Base-by-base conservation (phyloP, 1,140 invertebrate species). In the Trigoniulus corallinus region DNA sequence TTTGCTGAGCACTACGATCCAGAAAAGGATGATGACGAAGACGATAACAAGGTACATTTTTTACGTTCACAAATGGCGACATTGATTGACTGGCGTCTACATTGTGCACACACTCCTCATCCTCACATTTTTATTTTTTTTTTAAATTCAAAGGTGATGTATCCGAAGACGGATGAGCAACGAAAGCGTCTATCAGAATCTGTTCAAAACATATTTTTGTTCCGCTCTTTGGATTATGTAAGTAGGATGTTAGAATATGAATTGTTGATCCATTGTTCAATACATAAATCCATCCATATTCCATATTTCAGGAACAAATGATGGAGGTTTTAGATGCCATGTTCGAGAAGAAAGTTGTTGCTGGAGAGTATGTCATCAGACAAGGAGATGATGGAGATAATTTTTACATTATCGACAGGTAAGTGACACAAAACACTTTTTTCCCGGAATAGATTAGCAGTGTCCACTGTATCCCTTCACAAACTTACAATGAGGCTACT, bases 351-450 rank as follows among this genome's bases (percentile, higher is more conserved):
- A 80, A 76, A 59, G 82, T 91, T 25, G 71, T 79, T 63, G 77
- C 80, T 18, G 87, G 82, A 49, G 91, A 96, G 60, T 80, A 79
- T 62, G 86, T 97, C 55, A 97, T 97, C 63, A 79, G 83, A 59
- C 92, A 97, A 67, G 91, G 89, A 37, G 91, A 96, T 66, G 92
- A 96, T 68, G 92, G 92, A 47, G 92, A 97, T 69, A 93, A 95
- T 70, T 96, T 97, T 70, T 97, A 96, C 72, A 88, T 97, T 57
- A 94, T 97, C 64, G 86, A 94, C 71, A 78, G 75, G 83, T 84
- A 70, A 24, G 23, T 37, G 43, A n/a, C n/a, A n/a, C n/a, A n/a
- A n/a, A n/a, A n/a, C 42, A 10, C 21, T 44, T 21, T 21, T 44
- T 44, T 18, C 42, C 7, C 29, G 15, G 15, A 34, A 57, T 40